phyloP scores from a whole-genome alignment of 1,140 invertebrate genomes.

The Megalonaias nervosa region DNA sequence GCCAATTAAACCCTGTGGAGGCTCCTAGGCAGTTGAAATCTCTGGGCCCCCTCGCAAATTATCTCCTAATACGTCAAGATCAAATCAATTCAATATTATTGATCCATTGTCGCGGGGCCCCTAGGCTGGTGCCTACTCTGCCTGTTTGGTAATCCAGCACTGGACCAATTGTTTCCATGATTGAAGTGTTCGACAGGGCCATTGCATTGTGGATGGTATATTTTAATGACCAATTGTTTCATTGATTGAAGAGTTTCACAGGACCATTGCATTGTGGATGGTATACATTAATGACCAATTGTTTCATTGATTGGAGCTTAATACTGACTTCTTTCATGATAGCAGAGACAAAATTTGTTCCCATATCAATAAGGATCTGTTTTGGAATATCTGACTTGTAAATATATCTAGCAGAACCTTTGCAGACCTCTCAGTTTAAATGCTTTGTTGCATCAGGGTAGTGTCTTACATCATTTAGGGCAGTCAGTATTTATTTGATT shows the following conservation, averaged over 20 bases:
- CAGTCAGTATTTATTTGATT: slow-evolving; percentile 29
- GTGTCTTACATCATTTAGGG: slow-evolving; percentile 39
- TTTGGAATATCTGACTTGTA: slow-evolving; percentile 67
- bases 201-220: slow-evolving; percentile 34
- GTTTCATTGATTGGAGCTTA: slow-evolving; percentile 28
- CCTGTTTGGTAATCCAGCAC: no score
- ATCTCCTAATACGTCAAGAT: no score
- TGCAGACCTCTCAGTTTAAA: slow-evolving; percentile 38
- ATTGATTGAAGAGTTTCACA: slow-evolving; percentile 46
- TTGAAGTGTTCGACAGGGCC: slow-evolving; percentile 49
- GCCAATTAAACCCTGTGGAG: no score
- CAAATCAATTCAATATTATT: no score
- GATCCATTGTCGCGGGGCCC: no score
- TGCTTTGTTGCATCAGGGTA: slow-evolving; percentile 45
- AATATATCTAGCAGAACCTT: slow-evolving; percentile 59
- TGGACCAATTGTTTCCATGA: no score
- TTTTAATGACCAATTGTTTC: slow-evolving; percentile 33
- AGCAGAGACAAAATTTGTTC: slow-evolving; percentile 40
- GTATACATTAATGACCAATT: slow-evolving; percentile 40
- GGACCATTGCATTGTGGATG: slow-evolving; percentile 28
- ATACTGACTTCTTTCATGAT: slow-evolving; percentile 39
- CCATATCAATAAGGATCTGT: slow-evolving; percentile 40
- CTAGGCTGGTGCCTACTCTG: no score
- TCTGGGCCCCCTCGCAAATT: no score
- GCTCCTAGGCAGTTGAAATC: no score